phyloP scores from a whole-genome alignment of 2,797 vertebrate species.

The Ctenopoma multispine region DNA sequence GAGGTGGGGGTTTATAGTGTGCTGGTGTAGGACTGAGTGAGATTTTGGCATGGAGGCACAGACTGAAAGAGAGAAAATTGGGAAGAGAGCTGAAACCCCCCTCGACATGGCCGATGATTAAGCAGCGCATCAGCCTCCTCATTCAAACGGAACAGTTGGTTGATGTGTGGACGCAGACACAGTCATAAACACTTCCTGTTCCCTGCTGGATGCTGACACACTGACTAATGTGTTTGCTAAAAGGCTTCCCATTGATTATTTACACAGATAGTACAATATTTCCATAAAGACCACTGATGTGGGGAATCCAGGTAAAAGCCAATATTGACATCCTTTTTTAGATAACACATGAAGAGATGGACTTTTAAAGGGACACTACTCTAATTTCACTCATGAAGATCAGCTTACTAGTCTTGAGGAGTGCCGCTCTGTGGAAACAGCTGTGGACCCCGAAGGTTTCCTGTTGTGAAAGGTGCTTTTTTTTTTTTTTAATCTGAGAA shows the following conservation, averaged over 20 bases:
- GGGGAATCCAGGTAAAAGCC: neutral
- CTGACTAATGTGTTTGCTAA: conserved; percentile 22
- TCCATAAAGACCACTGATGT: neutral
- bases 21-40: conserved; percentile 44
- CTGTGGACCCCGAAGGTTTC: too few species aligned
- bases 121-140: conserved; percentile 40
- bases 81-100: conserved; percentile 33
- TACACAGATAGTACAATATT: neutral
- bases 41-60: conserved; percentile 39
- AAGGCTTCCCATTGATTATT: conserved; percentile 25
- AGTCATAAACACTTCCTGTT: conserved; percentile 54
- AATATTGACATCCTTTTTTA: neutral
- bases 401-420: too few species aligned
- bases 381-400: too few species aligned
- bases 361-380: neutral
- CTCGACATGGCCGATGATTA: conserved; percentile 54
- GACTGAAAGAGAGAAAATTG: conserved; percentile 35
- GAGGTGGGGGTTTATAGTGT: conserved; percentile 25
- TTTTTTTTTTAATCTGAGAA: too few species aligned
- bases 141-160: conserved; percentile 30
- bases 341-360: neutral
- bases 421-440: too few species aligned
- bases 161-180: conserved; percentile 30
- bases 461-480: too few species aligned
- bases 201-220: conserved; percentile 41